Evolutionary conservation across 2,888 invertebrate genomes (phyloP).

Genomic region (Malacosoma neustria): DNA sequence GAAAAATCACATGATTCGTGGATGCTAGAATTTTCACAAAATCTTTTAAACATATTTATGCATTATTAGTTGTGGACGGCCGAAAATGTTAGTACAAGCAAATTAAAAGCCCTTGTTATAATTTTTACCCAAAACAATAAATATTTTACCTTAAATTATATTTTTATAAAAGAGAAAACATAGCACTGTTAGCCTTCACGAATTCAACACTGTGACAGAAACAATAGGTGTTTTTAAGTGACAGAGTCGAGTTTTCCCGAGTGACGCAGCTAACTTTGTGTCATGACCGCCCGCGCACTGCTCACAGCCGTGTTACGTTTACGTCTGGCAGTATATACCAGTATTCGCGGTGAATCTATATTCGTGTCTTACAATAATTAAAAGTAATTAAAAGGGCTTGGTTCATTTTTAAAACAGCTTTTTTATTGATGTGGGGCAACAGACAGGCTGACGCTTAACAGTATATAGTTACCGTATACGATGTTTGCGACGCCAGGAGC

Average conservation of each 20-base stretch:
- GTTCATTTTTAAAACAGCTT: too few relatives aligned
- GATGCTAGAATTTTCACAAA: too few relatives aligned
- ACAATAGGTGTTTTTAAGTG: constrained; percentile 16
- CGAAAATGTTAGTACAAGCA: background rate
- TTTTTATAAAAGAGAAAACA: constrained; percentile 9
- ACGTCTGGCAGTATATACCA: too few relatives aligned
- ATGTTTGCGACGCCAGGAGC: too few relatives aligned
- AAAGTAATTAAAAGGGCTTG: too few relatives aligned
- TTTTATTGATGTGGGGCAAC: too few relatives aligned
- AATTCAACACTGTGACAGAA: constrained; percentile 16
- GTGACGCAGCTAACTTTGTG: constrained; percentile 11
- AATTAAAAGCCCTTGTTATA: background rate
- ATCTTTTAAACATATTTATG: background rate
- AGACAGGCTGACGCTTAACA: too few relatives aligned
- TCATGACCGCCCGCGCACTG: constrained; percentile 34
- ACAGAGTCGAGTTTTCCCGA: constrained; percentile 15
- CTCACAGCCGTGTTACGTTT: background rate
- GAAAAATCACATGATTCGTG: background rate
- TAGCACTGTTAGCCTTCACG: constrained; percentile 14
- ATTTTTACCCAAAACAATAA: too few relatives aligned
- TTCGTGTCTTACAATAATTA: too few relatives aligned
- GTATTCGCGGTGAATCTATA: too few relatives aligned
- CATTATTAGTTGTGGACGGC: background rate
- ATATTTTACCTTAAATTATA: constrained; percentile 19
- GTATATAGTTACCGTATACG: too few relatives aligned